Conservation (phyloP, 2,888 invertebrate genomes). For the Melieria picta region DNA sequence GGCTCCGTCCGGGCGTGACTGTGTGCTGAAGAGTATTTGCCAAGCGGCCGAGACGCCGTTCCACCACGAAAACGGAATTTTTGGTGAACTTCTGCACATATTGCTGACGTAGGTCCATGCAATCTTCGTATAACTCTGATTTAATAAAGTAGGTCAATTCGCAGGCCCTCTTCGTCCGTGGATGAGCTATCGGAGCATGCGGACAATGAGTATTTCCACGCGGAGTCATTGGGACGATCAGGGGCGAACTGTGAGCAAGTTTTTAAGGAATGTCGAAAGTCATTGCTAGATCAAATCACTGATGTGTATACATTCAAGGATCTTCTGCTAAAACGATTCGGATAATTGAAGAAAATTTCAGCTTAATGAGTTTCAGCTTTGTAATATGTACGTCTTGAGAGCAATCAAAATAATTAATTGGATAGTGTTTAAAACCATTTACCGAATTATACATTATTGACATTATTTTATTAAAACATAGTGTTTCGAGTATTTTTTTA, state of each 20-base stretch:
- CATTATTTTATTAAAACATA: too few species aligned
- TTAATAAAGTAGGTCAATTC: slow-evolving; percentile 10
- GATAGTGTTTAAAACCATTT: too few species aligned
- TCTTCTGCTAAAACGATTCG: background rate
- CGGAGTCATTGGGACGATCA: slow-evolving; percentile 74
- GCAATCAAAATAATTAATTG: too few species aligned
- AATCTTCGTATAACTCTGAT: slow-evolving; percentile 9
- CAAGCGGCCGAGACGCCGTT: slow-evolving; percentile 78
- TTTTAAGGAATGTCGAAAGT: slow-evolving; percentile 56
- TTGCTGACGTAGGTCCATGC: slow-evolving; percentile 75
- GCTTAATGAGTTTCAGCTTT: background rate
- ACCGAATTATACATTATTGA: too few species aligned
- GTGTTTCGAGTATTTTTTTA: too few species aligned
- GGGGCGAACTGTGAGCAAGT: slow-evolving; percentile 57
- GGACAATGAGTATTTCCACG: slow-evolving; percentile 79
- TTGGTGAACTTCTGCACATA: slow-evolving; percentile 80
- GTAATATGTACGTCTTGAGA: too few species aligned
- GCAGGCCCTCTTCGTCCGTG: slow-evolving; percentile 76
- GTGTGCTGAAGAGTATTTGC: slow-evolving; percentile 80
- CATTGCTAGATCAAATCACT: slow-evolving; percentile 58
- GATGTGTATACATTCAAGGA: slow-evolving; percentile 45
- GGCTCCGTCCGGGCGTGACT: slow-evolving; percentile 75
- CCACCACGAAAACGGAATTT: slow-evolving; percentile 75
- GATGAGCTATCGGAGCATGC: slow-evolving; percentile 73
- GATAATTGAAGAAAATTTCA: background rate